A percentile compares a stretch with the other conserved stretches of the same genome.
phyloP scores from a whole-genome alignment of 2,888 invertebrate genomes.

The Drosophila algonquin region DNA sequence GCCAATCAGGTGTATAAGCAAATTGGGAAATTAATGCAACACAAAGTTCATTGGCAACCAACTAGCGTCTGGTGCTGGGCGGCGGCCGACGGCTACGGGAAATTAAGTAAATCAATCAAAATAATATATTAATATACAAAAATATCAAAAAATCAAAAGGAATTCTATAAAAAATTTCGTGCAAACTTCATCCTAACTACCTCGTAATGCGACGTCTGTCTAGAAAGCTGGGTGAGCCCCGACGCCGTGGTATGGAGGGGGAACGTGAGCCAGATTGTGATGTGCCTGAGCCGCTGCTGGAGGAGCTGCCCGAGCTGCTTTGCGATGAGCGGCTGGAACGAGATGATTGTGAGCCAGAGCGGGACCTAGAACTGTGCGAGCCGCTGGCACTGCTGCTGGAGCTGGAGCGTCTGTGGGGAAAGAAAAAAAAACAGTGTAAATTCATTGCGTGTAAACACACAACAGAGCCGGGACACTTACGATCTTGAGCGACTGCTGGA shows the following conservation, averaged over 20 bases:
- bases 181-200: slow-evolving; percentile 85
- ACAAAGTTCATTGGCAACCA: slow-evolving; percentile 54
- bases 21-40: slow-evolving; percentile 52
- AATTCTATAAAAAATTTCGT: not conserved
- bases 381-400: slow-evolving; percentile 82
- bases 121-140: slow-evolving; percentile 27
- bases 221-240: slow-evolving; percentile 96
- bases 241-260: slow-evolving; percentile 95
- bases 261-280: slow-evolving; percentile 87
- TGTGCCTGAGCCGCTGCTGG: slow-evolving; percentile 77
- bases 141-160: slow-evolving; percentile 27
- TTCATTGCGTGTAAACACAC: not conserved
- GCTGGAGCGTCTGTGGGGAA: slow-evolving; percentile 73
- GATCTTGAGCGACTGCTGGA: slow-evolving; percentile 84
- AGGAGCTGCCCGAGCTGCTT: slow-evolving; percentile 82
- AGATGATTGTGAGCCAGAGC: slow-evolving; percentile 82
- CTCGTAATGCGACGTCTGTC: slow-evolving; percentile 97
- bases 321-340: slow-evolving; percentile 82
- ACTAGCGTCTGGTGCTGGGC: slow-evolving; percentile 74
- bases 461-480: slow-evolving; percentile 55
- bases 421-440: not conserved
- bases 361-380: slow-evolving; percentile 80
- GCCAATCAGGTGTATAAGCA: slow-evolving; percentile 26
- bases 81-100: slow-evolving; percentile 76
- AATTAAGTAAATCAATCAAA: slow-evolving; percentile 48